phyloP scores from a whole-genome alignment of 1,140 invertebrate genomes.

The Episyrphus balteatus region DNA sequence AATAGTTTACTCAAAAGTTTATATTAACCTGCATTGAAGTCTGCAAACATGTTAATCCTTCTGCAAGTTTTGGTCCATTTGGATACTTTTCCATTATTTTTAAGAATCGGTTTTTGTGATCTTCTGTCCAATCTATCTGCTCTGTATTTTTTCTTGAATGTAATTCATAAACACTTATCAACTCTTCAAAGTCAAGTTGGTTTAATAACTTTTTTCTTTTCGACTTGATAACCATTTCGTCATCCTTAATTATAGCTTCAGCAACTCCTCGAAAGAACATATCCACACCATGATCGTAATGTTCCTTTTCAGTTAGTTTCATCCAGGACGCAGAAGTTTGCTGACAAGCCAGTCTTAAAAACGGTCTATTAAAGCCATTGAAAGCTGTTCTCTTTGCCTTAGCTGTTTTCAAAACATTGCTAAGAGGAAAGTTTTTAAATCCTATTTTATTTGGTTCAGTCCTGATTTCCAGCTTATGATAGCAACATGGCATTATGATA shows the following conservation, averaged over 20 bases:
- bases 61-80: slow-evolving; percentile 13
- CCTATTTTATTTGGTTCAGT: slow-evolving; percentile 2
- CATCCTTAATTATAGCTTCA: slow-evolving; percentile 10
- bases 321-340: slow-evolving; percentile 21
- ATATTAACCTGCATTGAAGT: slow-evolving; percentile 23
- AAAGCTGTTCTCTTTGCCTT: neutral
- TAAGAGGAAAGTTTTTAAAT: slow-evolving; percentile 54
- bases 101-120: slow-evolving; percentile 12
- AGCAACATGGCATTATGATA: slow-evolving; percentile 74
- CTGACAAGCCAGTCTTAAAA: slow-evolving; percentile 52
- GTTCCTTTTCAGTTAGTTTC: slow-evolving; percentile 1
- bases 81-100: slow-evolving; percentile 10
- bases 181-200: neutral
- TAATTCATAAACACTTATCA: slow-evolving; percentile 1
- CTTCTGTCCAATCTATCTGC: slow-evolving; percentile 2
- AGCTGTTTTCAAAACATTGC: slow-evolving; percentile 19
- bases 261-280: slow-evolving; percentile 24
- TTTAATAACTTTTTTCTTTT: slow-evolving; percentile 3
- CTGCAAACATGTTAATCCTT: slow-evolving; percentile 27
- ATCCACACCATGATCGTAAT: slow-evolving; percentile 15
- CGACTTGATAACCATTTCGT: slow-evolving; percentile 6
- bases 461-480: slow-evolving; percentile 55
- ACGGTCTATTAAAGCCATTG: slow-evolving; percentile 44
- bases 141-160: slow-evolving; percentile 1
- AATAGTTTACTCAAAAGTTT: too few relatives aligned